Evolutionary conservation across 2,797 vertebrate genomes (phyloP).

Genomic region (Rhinoraja longicauda): DNA sequence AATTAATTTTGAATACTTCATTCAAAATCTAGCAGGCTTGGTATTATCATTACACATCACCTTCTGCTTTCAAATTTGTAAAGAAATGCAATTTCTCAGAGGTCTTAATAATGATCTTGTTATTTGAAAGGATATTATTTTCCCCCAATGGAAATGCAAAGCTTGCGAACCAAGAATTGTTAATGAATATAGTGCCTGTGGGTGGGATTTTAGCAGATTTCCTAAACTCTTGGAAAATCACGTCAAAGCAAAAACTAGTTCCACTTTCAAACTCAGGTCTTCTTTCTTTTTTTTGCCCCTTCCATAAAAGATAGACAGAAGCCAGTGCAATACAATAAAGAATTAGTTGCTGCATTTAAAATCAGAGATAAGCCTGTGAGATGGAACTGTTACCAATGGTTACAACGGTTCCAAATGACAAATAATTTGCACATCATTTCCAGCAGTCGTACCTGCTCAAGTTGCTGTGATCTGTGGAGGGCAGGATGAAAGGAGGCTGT

Average conservation of each 20-base stretch:
- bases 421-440: constrained; percentile 35
- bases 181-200: not conserved
- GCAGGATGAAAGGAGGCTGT: constrained; percentile 1
- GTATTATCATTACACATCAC: not conserved
- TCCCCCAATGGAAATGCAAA: not conserved
- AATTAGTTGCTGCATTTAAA: not conserved
- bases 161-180: constrained; percentile 4
- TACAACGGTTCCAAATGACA: constrained; percentile 34
- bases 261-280: not conserved
- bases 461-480: not conserved
- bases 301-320: not conserved
- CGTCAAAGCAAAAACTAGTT: not conserved
- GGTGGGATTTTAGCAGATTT: not conserved
- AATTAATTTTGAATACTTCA: too few species aligned
- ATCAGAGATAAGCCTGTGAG: not conserved
- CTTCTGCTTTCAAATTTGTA: not conserved
- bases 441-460: constrained; percentile 24
- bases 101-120: not conserved
- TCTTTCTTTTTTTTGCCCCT: not conserved
- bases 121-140: not conserved
- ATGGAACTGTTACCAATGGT: constrained; percentile 32
- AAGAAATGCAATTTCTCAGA: not conserved
- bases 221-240: not conserved
- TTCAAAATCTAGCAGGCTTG: too few species aligned
- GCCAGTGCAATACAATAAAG: not conserved